Evolutionary conservation across 1,140 invertebrate species (phyloP), one percentile per base, ranked within the genome.

Genomic region (Diprion similis): DNA sequence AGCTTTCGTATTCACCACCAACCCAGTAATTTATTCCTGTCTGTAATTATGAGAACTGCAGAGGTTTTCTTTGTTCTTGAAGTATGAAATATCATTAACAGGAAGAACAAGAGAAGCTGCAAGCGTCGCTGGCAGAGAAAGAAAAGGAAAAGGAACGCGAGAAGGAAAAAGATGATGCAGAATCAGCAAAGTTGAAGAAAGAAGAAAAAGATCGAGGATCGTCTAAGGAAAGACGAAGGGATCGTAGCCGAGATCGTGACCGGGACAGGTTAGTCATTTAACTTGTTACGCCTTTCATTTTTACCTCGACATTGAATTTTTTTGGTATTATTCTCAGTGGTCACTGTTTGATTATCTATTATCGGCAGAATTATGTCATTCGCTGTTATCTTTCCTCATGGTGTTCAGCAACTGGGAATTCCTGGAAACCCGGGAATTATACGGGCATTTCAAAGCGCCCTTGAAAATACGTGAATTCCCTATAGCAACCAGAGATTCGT

Each of bases 91-190:
- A 70, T 48, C 11, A 72, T 78, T 79, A 75, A 73, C 77, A 94
- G 93, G 93, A 94, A 82, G 93, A 94, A 77, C 92, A 94, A 85
- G 92, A 94, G 75, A 90, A 91, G 76, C 90, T 94, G 48, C 90
- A 92, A 78, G 91, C 91, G 72, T 90, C 88, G 18, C 73, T 92
- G 70, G 87, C 87, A 69, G 89, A 89, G 46, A 90, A 89, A 73
- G 87, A 88, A 51, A 90, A 88, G 74, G 89, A 90, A 17, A 87
- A 90, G 76, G 88, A 88, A 19, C 79, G 84, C n/a, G 84, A 88
- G 13, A 88, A 85, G 73, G 86, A 89, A 37, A 89, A 88, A 72
- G 83, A 88, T 78, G 80, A 90, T 76, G 75, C 83, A 71, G 84
- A 89, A 73, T 80, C 24, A 37, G 24, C 75, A 70, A 86, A 89